Conservation (phyloP, 2,113 vertebrate species). For the Cephalopholis sonnerati region DNA sequence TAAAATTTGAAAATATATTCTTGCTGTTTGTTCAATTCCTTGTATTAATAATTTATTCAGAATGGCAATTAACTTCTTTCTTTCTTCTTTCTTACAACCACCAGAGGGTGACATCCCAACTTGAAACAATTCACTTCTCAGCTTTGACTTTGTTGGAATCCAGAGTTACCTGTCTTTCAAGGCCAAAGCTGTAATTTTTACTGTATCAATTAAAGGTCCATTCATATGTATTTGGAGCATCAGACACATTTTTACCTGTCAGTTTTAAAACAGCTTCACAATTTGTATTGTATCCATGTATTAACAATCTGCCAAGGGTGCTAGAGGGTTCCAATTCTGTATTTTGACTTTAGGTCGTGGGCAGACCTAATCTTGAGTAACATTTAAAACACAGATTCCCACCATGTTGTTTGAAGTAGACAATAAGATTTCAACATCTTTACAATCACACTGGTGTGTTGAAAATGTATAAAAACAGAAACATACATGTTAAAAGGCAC, state of each 20-base stretch:
- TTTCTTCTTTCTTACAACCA: constrained; percentile 6
- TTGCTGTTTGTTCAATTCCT: not conserved
- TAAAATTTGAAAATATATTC: not conserved
- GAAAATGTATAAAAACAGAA: not conserved
- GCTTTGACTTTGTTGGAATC: not conserved
- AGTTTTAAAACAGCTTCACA: not conserved
- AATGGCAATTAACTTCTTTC: not conserved
- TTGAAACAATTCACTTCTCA: not conserved
- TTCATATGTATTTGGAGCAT: not conserved
- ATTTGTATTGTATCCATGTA: not conserved
- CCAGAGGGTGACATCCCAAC: constrained; percentile 3
- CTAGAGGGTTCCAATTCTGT: not conserved
- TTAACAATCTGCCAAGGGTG: not conserved
- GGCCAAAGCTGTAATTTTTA: not conserved
- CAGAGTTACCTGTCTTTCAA: not conserved
- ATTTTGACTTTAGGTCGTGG: not conserved
- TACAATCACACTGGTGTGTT: not conserved
- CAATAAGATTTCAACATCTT: not conserved
- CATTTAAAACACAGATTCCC: not conserved
- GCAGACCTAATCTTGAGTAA: not conserved
- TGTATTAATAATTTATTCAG: not conserved
- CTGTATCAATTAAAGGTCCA: not conserved
- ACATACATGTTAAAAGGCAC: not conserved
- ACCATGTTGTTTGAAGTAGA: not conserved
- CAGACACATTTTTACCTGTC: not conserved